Evolutionary conservation across 2,797 vertebrate species (phyloP).

Genomic region (Aselliscus stoliczkanus): DNA sequence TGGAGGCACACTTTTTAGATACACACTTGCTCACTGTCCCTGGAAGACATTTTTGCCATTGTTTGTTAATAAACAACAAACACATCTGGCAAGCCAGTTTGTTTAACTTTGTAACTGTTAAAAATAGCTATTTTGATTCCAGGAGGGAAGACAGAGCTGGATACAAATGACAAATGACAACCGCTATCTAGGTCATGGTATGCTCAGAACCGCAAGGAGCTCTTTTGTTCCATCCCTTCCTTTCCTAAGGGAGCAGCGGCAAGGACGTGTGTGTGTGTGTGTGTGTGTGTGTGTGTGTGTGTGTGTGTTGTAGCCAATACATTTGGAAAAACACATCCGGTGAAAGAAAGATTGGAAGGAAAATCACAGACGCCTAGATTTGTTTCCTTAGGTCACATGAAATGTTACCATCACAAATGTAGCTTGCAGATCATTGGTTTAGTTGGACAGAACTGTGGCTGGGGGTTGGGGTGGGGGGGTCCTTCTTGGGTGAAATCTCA

Average conservation of each 20-base stretch:
- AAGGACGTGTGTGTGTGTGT: background rate
- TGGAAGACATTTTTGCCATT: background rate
- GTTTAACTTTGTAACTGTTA: background rate
- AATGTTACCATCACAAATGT: background rate
- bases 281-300: background rate
- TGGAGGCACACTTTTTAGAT: background rate
- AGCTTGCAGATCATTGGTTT: background rate
- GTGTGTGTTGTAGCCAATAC: background rate
- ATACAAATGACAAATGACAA: background rate
- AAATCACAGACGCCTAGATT: background rate
- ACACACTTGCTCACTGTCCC: slow-evolving; percentile 19
- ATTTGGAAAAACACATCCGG: background rate
- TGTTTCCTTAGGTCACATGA: background rate
- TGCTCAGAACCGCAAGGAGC: accelerated
- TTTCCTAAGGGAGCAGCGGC: background rate
- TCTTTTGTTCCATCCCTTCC: background rate
- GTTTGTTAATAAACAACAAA: slow-evolving; percentile 39
- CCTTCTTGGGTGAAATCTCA: background rate
- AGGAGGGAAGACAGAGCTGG: background rate
- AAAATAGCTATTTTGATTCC: background rate
- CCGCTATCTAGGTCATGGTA: background rate
- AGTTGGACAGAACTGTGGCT: background rate
- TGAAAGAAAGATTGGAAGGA: background rate
- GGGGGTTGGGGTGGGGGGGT: no score
- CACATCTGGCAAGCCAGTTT: background rate